Conservation (phyloP, 2,113 vertebrate species). For the Peromyscus polionotus region DNA sequence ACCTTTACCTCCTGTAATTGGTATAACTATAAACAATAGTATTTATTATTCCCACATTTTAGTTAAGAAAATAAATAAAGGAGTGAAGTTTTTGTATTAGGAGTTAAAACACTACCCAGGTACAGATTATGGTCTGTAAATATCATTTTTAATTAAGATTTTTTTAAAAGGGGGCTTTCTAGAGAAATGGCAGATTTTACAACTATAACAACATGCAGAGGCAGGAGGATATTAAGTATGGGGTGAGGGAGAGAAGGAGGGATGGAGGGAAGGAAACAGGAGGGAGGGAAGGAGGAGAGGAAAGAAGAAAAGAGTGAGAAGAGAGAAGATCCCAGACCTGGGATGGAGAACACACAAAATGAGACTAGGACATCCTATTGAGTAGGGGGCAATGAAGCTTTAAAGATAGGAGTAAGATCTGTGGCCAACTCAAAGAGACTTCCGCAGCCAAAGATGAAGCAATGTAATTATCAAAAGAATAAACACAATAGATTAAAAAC, state of each 20-base stretch:
- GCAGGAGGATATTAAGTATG: neutral
- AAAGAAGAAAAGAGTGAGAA: neutral
- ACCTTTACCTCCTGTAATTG: neutral
- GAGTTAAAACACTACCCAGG: neutral
- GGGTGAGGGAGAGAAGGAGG: neutral
- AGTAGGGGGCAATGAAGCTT: neutral
- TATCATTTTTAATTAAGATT: neutral
- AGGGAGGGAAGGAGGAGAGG: neutral
- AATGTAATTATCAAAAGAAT: neutral
- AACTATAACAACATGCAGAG: too few relatives aligned
- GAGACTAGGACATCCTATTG: neutral
- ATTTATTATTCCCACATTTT: slow-evolving; percentile 23
- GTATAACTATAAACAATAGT: neutral
- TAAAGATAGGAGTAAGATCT: neutral
- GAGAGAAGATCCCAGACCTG: neutral
- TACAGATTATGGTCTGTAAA: neutral
- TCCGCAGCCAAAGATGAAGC: neutral
- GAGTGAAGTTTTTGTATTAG: neutral
- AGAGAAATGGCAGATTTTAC: neutral
- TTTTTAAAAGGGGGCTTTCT: neutral
- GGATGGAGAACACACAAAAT: neutral
- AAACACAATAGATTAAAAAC: neutral
- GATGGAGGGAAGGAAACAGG: neutral
- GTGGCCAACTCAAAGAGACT: neutral
- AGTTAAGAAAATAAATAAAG: neutral